A percentile compares a stretch with the other conserved stretches of the same genome.
These are phyloP conservation scores for Fistularia commersonii DNA, from an alignment of 2,797 vertebrate species.

Conservation along the genomic window DNA sequence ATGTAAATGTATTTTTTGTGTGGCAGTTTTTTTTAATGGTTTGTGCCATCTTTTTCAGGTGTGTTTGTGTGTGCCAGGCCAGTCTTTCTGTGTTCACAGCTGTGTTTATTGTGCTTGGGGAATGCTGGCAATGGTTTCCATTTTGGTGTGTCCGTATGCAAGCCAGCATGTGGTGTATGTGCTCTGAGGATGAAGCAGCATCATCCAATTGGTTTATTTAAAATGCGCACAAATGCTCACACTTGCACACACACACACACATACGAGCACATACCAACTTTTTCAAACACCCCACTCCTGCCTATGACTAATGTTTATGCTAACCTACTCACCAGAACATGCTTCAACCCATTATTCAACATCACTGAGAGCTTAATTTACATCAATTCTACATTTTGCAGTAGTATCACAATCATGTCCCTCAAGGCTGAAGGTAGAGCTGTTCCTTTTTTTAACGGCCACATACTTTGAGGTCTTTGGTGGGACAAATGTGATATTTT, in stretches of 20 bases:
- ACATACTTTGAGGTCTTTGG: too few species aligned
- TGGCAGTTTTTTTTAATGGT: conserved; percentile 4
- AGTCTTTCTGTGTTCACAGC: conserved; percentile 21
- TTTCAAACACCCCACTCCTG: neutral
- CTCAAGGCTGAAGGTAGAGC: too few species aligned
- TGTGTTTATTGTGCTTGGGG: conserved; percentile 37
- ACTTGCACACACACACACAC: too few species aligned
- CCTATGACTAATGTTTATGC: conserved; percentile 1
- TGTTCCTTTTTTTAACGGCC: too few species aligned
- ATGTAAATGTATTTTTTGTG: neutral
- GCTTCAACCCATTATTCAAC: too few species aligned
- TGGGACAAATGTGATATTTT: too few species aligned
- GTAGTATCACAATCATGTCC: too few species aligned
- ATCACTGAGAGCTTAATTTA: too few species aligned
- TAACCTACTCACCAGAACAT: too few species aligned
- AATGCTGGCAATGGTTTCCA: conserved; percentile 26
- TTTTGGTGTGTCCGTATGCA: conserved; percentile 2
- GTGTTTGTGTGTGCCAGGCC: conserved; percentile 18
- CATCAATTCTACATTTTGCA: too few species aligned
- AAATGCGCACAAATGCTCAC: conserved; percentile 14
- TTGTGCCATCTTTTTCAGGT: conserved; percentile 23
- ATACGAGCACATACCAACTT: neutral
- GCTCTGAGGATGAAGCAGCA: conserved; percentile 18
- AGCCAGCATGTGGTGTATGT: conserved; percentile 40
- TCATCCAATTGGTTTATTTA: conserved; percentile 12